Evolutionary conservation across 2,888 invertebrate species (phyloP).

Genomic region (Erynnis tages): DNA sequence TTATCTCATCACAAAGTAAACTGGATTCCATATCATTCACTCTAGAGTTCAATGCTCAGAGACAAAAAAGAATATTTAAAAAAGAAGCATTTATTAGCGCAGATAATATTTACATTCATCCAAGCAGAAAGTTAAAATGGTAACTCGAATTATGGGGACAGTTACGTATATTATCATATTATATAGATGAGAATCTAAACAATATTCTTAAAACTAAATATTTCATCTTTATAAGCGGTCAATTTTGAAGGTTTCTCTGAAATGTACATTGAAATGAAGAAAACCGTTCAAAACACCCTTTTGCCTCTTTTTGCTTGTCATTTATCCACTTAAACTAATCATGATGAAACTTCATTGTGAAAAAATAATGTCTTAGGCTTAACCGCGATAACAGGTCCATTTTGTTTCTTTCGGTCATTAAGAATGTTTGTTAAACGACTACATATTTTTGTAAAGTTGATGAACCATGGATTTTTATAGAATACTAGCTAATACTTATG

Average conservation of each 20-base stretch:
- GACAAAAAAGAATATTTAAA: constrained; percentile 29
- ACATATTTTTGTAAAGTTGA: no score
- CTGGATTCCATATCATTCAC: constrained; percentile 28
- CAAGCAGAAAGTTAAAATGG: constrained; percentile 65
- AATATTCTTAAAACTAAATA: constrained; percentile 46
- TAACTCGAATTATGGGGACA: constrained; percentile 73
- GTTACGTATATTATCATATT: constrained; percentile 45
- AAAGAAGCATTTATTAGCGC: constrained; percentile 42
- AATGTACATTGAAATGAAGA: constrained; percentile 67
- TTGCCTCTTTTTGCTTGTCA: constrained; percentile 79
- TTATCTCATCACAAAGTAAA: constrained; percentile 31
- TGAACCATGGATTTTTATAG: no score
- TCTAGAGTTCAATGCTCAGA: constrained; percentile 23
- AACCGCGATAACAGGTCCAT: neutral
- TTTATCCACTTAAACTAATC: constrained; percentile 50
- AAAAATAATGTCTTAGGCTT: constrained; percentile 31
- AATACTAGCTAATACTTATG: no score
- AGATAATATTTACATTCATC: constrained; percentile 62
- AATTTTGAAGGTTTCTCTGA: constrained; percentile 67
- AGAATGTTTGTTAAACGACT: no score
- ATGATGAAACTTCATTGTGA: constrained; percentile 47
- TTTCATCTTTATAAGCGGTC: constrained; percentile 49
- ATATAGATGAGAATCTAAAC: constrained; percentile 35
- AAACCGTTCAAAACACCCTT: constrained; percentile 70
- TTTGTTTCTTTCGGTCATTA: no score